phyloP scores from a whole-genome alignment of 2,888 invertebrate species.

The Philereme vetulata region DNA sequence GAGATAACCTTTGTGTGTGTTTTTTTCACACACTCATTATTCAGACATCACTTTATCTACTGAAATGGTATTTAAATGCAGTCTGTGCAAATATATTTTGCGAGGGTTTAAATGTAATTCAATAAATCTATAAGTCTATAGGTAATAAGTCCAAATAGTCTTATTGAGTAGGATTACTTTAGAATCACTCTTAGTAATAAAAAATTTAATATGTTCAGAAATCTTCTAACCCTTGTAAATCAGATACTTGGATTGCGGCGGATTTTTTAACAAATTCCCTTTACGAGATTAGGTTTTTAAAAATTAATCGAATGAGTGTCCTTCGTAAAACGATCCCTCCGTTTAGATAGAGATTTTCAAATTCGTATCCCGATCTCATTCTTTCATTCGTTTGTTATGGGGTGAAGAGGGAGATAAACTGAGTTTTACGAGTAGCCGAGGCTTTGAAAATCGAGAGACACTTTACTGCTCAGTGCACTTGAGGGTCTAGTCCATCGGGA shows the following conservation, averaged over 20 bases:
- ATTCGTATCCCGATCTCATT: conserved; percentile 44
- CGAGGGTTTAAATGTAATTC: too few relatives aligned
- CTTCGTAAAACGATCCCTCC: conserved; percentile 27
- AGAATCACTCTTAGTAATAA: too few relatives aligned
- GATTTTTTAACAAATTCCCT: conserved; percentile 10
- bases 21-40: too few relatives aligned
- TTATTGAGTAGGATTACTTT: too few relatives aligned
- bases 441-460: conserved; percentile 59
- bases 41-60: too few relatives aligned
- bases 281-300: conserved; percentile 35
- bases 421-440: conserved; percentile 55
- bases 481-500: conserved; percentile 51
- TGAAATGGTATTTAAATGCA: too few relatives aligned
- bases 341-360: conserved; percentile 33
- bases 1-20: conserved; percentile 8
- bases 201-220: not conserved
- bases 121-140: too few relatives aligned
- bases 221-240: conserved; percentile 5
- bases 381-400: conserved; percentile 42
- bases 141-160: too few relatives aligned
- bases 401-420: conserved; percentile 46
- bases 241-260: conserved; percentile 11
- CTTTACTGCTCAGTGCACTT: conserved; percentile 63
- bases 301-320: conserved; percentile 33
- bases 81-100: too few relatives aligned